Base-by-base conservation (phyloP, 2,113 vertebrate genomes). In the Nothoprocta perdicaria region DNA sequence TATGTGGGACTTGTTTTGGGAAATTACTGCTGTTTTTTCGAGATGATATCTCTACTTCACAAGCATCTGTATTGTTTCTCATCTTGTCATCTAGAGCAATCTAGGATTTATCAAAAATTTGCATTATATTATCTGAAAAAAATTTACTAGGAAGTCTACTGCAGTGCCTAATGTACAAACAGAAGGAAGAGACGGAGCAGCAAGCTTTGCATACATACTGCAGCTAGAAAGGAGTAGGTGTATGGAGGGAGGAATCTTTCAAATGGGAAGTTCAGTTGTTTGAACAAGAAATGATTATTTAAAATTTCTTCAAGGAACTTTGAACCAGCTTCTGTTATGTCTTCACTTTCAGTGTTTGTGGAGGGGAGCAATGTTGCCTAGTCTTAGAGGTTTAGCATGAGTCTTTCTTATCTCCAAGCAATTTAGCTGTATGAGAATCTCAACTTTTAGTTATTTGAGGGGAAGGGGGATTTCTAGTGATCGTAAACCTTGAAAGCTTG, bases 351-450 rank as follows among this genome's bases (percentile, higher is more conserved):
- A 55, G 31, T 2, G 57, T 21, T 53, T 31, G 29, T 38, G 27
- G 29, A 52, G 27, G 79, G 22, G 9, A 83, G n/a, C 27, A 26
- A 40, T 52, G 21, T 8, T 26, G 29, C 50, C 43, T 50, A 58
- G 15, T 63, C 26, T 55, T 3, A 14, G 1, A 10, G 9, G 33
- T 71, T 63, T 76, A 35, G 22, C 0, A 0, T 52, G 9, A 0
- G 7, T 29, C 41, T 85, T 46, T 87, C 23, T 21, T 53, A 2
- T 66, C 77, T 57, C 41, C 16, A 45, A 80, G 48, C 38, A 61
- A 40, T 40, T 29, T 73, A 48, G 24, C 9, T 33, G 7, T 40
- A 14, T 46, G 22, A 52, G 50, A 69, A 48, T 21, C 19, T 61
- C 29, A 29, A 9, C 66, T 73, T 52, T 11, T 8, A 6, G 74